Evolutionary conservation across 2,797 vertebrate species (phyloP), one percentile per base, ranked within the genome.

Genomic region (Leptoclinus maculatus): DNA sequence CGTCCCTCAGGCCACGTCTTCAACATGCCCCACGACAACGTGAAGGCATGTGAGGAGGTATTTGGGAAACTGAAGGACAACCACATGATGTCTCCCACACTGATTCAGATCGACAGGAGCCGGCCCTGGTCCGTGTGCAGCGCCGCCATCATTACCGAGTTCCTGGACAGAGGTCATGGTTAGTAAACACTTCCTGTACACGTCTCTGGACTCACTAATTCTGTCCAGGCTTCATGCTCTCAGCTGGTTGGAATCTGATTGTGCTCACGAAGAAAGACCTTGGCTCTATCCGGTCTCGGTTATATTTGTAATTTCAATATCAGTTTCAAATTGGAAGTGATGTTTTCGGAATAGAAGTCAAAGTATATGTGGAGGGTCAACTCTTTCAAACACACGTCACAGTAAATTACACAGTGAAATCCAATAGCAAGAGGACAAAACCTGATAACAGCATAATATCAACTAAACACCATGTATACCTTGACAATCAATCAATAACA

Each of bases 51-150:
- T 0, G 97, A 98, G 92, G 97, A 98, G 88, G 96, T 97, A 58
- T 99, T 99, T 3, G 98, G 98, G 49, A 97, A 95, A 81, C 95
- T 98, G 78, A 96, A 93, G 86, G 97, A 98, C 93, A 97, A 99
- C 91, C 98, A 99, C 92, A 99, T 99, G 97, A 99, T 99, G 98
- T 99, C 98, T 41, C 98, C 98, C 8, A 99, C 98, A 0, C 96
- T 99, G 86, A 99, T 98, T 90, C 98, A 98, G 93, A 98, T 99
- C 0, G 97, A 99, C 93, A 96, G 97, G 5, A 94, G 93, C 92
- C 96, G 95, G 51, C 98, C 98, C 56, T 99, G 98, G 98, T 99
- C 98, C 1, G 95, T 96, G 74, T 99, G 98, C 95, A 99, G 98
- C 0, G 97, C 97, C 0, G 97, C 98, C 87, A 97, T 99, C 90